phyloP scores from a whole-genome alignment of 2,113 vertebrate genomes.

The Irena cyanogastra region DNA sequence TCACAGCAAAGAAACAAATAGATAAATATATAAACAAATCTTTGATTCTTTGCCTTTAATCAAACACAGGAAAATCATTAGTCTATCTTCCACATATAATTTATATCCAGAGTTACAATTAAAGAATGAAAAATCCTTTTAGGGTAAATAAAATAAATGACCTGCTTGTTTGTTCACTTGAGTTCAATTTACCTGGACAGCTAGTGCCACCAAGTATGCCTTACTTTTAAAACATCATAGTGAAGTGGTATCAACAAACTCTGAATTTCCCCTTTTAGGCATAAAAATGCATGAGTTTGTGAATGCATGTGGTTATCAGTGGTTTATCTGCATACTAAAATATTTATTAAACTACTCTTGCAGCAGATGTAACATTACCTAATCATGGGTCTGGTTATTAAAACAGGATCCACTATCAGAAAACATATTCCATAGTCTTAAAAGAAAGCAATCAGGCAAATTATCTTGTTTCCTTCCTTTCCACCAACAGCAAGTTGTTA shows the following conservation, averaged over 20 bases:
- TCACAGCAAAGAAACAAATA: constrained; percentile 27
- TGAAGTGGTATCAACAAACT: background rate
- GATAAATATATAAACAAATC: constrained; percentile 44
- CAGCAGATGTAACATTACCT: background rate
- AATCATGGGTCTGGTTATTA: background rate
- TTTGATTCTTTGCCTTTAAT: constrained; percentile 35
- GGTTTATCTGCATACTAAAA: background rate
- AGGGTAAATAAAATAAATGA: constrained; percentile 31
- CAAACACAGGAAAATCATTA: constrained; percentile 45
- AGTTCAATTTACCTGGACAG: background rate
- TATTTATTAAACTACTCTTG: background rate
- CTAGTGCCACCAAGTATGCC: background rate
- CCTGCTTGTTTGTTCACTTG: background rate
- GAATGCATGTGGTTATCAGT: background rate
- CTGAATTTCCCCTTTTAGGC: background rate
- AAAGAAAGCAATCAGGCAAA: background rate
- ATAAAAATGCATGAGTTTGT: background rate
- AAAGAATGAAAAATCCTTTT: constrained; percentile 3
- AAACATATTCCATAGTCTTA: background rate
- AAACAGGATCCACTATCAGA: background rate
- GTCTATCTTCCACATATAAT: background rate
- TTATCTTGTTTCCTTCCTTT: background rate
- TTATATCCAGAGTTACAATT: constrained; percentile 18
- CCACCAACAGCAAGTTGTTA: background rate
- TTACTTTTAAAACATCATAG: background rate